Evolutionary conservation across 2,797 vertebrate genomes (phyloP).

Genomic region (Thaleichthys pacificus): DNA sequence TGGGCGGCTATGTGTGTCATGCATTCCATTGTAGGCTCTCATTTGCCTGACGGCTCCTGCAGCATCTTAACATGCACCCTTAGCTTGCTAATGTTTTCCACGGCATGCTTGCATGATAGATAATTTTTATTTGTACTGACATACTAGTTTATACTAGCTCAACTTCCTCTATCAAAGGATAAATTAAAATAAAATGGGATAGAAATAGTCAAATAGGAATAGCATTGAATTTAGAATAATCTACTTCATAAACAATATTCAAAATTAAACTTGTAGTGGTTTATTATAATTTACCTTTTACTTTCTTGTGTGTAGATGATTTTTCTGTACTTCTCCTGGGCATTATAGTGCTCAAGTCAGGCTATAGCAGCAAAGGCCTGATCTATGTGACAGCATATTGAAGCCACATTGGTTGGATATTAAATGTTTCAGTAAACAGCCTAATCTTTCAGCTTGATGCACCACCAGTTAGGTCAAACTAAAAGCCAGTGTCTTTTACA

Average conservation of each 20-base stretch:
- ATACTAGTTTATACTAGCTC: not conserved
- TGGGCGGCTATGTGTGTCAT: constrained; percentile 2
- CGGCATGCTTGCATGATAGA: not conserved
- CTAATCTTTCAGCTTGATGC: constrained; percentile 4
- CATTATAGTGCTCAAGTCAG: not conserved
- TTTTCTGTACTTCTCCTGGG: not conserved
- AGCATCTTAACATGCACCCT: not conserved
- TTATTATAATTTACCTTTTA: not conserved
- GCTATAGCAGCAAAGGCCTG: not conserved
- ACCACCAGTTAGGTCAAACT: not conserved
- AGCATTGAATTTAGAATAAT: not conserved
- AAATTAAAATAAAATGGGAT: not conserved
- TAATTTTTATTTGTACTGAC: not conserved
- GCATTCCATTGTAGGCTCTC: not conserved
- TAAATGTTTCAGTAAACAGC: constrained; percentile 5
- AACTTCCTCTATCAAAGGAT: not conserved
- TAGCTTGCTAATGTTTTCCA: not conserved
- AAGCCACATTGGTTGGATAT: not conserved
- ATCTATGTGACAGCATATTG: constrained; percentile 4
- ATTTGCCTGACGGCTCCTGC: not conserved
- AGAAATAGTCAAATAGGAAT: not conserved
- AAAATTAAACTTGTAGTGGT: not conserved
- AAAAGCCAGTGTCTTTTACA: not conserved
- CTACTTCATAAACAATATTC: not conserved
- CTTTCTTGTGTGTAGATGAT: not conserved